Percentiles rank a stretch among this genome's conserved stretches.
phyloP scores from a whole-genome alignment of 2,797 vertebrate genomes.

The Urophycis tenuis region DNA sequence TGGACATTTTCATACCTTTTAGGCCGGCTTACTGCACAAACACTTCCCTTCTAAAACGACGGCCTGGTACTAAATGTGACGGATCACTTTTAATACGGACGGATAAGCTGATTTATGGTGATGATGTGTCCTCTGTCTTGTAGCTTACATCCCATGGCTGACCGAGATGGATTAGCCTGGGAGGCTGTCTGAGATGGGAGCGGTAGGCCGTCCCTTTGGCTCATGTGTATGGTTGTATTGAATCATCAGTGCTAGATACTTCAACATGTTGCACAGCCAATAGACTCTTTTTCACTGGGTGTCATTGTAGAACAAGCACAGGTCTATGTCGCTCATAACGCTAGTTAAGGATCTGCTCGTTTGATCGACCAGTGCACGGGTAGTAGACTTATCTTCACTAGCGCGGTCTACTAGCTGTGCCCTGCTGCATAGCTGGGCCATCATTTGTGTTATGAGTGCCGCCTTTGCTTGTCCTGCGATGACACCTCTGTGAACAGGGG shows the following conservation, averaged over 20 bases:
- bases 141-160: neutral
- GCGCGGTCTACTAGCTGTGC: neutral
- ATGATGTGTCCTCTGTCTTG: slow-evolving; percentile 10
- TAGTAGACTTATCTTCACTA: neutral
- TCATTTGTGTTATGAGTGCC: neutral
- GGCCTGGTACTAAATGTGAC: neutral
- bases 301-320: too few species aligned
- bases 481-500: neutral
- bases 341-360: neutral
- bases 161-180: slow-evolving; percentile 24
- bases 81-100: neutral
- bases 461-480: neutral
- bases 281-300: too few species aligned
- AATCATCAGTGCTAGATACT: neutral
- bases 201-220: neutral
- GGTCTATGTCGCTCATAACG: neutral
- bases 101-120: slow-evolving; percentile 24
- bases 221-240: neutral
- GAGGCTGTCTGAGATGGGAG: neutral
- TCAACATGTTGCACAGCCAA: too few species aligned
- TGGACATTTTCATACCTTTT: neutral
- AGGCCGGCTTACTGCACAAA: neutral
- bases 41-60: neutral
- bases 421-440: neutral
- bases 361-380: neutral